Evolutionary conservation across 2,797 vertebrate genomes (phyloP), one percentile per base, ranked within the genome.

Genomic region (Chrosomus eos): DNA sequence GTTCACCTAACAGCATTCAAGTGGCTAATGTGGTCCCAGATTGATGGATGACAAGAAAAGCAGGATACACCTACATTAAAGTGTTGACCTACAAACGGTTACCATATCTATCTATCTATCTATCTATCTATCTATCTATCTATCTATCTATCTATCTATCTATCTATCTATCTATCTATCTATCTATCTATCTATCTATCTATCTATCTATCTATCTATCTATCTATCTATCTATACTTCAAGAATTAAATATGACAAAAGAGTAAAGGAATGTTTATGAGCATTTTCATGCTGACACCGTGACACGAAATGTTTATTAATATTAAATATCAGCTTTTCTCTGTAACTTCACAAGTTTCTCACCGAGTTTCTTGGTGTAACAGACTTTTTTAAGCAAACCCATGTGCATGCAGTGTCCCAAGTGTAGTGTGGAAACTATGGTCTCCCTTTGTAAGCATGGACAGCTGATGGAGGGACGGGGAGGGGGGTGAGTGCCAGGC

Each of bases 1-100:
- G 93, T 93, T 95, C 95, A 94, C 91, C 91, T 93, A 88, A 89
- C 91, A 83, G 89, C 92, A 92, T 90, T 92, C 92, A 92, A 92
- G 92, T 94, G 94, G 90, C 82, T 94, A 94, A 94, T 92, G 74
- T 80, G 88, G 91, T 90, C 90, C 87, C 76, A 66, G 89, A 91
- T 88, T 90, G 90, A 89, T 88, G 91, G 89, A 93, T 92, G 90
- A 92, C 89, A 90, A 89, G 77, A 90, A 86, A 72, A 85, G 85
- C 88, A 68, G 53, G 51, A 48, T 72, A 31, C 26, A 68, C 14
- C 72, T 45, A 71, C 26, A 80, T 33, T 80, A 70, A 26, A 67
- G 28, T 80, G 60, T 76, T 80, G 70, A 85, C 72, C 85, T 82
- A 72, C 23, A 84, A 83, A 80, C 7, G 0, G 7, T 1, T 43